These are phyloP conservation scores for Xerus rutilus DNA, from an alignment of 2,797 vertebrate genomes.

Conservation along the genomic window DNA sequence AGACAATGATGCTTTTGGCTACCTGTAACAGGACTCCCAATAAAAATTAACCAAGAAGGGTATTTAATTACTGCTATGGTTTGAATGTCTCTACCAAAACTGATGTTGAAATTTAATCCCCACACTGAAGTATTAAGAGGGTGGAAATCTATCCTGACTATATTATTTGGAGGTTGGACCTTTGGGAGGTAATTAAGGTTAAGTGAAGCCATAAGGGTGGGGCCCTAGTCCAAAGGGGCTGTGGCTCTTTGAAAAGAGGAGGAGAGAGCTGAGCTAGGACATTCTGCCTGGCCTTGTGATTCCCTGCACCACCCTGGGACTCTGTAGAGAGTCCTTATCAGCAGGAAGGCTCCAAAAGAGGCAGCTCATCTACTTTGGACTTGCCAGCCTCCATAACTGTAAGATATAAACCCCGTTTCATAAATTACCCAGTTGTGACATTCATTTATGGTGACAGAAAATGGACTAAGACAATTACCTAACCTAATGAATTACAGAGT, in stretches of 20 bases:
- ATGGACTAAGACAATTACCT: background rate
- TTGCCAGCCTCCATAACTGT: background rate
- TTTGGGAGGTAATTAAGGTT: background rate
- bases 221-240: background rate
- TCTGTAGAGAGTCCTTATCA: background rate
- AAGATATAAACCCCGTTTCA: background rate
- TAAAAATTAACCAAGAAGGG: background rate
- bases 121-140: background rate
- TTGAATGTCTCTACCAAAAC: background rate
- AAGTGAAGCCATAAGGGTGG: too few relatives aligned
- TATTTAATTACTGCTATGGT: background rate
- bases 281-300: background rate
- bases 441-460: background rate
- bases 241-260: background rate
- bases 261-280: background rate
- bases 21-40: background rate
- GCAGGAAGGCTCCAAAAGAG: background rate
- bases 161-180: background rate
- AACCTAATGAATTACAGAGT: background rate
- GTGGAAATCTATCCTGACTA: background rate
- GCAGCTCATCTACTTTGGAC: background rate
- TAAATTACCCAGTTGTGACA: background rate
- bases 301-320: background rate
- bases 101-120: background rate
- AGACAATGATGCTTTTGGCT: background rate